Base-by-base conservation (phyloP, 2,797 vertebrate species). In the Scleropages formosus region DNA sequence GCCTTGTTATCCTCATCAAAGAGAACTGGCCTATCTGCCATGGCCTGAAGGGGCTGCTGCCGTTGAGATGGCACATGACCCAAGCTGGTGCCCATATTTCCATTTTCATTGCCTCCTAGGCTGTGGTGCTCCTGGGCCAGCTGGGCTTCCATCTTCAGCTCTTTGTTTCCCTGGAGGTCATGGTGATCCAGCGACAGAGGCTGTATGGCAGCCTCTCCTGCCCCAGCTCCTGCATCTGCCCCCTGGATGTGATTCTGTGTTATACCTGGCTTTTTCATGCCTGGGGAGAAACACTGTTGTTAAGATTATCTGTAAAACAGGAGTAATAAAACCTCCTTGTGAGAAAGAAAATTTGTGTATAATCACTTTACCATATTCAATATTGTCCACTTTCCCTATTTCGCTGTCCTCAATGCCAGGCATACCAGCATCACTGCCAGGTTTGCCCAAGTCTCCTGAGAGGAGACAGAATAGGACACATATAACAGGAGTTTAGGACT, bases 331-430 rank as follows among this genome's bases (percentile, higher is more conserved):
- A 56, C 27, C 6, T 58, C 0, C 47, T n/a, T 8, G 63, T 10
- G 24, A 46, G 15, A 9, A 26, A 16, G 15, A 27, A 15, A 39
- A 22, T 4, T 13, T 2, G 10, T 46, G 72, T 20, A 39, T 20
- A 13, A 13, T 53, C 12, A 22, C 62, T 93, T 93, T 80, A 96
- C 95, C 91, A 82, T 94, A 94, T 31, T 95, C 95, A 70, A 90
- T 80, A 31, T 95, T 94, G 12, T 97, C 94, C 3, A 87, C 89
- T 88, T 98, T 98, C 64, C 92, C 94, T 77, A 95, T 92, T 78
- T 95, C 96, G 59, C 96, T 96, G 86, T 98, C 96, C 88, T 99
- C 98, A 85, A 99, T 95, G 66, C 95, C 97, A 78, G 98, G 98
- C 98, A 99, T 99, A 74, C 98, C 98, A 75, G 97, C 98, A 80